Evolutionary conservation across 2,888 invertebrate species (phyloP), one percentile per base, ranked within the genome.

Genomic region (Cerceris rybyensis): DNA sequence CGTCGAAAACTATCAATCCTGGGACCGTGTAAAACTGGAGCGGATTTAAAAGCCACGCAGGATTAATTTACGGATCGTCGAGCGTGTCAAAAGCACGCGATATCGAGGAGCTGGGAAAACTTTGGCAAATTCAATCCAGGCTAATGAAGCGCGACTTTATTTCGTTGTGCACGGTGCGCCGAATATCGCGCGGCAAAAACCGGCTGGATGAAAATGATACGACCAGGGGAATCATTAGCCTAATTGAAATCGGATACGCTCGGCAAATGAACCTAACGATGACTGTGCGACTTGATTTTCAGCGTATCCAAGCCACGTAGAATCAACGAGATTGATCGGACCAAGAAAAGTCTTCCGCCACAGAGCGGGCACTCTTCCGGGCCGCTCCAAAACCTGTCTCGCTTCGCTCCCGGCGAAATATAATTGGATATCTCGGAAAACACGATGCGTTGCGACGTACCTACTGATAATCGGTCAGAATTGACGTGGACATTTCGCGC

Each of bases 241-340:
- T 81, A 75, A 84, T 84, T 83, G 83, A 68, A 77, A 84, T 70
- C 67, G 83, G 57, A 79, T 72, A 67, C 68, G 43, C 50, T 54
- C 50, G 64, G 74, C 67, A 82, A 80, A 72, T 70, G 83, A 66
- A 70, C 57, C 72, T 80, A 77, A 80, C 75, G 76, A 80, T 54
- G 9, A 63, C 52, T 49, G 69, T 7, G 54, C 7, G 61, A 9
- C n/a, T 39, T 28, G 46, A 0, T 54, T 16, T 42, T 28, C 58
- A 41, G 52, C 49, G 46, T 4, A 7, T 42, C n/a, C 46, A 41
- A 46, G 50, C 11, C 57, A 41, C 46, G n/a, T 13, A 54, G 52
- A 70, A 58, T 67, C 42, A 60, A 39, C 46, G 60, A n/a, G 59
- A 72, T 63, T 65, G 65, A 42, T 69, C 28, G 60, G 28, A 4